These are phyloP conservation scores for Diuraphis noxia DNA, from an alignment of 1,140 invertebrate genomes.

Conservation along the genomic window DNA sequence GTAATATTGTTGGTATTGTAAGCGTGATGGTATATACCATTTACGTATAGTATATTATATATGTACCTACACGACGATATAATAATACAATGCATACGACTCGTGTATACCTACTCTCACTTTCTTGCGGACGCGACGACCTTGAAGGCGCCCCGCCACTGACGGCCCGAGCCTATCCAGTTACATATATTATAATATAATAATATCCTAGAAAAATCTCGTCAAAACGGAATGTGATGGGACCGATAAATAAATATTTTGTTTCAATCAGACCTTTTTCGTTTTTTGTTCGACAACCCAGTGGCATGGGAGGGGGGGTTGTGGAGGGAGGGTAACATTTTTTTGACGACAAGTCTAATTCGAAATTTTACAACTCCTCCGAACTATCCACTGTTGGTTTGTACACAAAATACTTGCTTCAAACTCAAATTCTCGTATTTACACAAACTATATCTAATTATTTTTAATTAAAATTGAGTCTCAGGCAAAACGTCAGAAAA, in stretches of 20 bases:
- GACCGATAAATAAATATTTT: not conserved
- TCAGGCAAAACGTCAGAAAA: no score
- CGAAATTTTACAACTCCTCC: not conserved
- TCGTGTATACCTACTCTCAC: not conserved
- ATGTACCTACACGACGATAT: not conserved
- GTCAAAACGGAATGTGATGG: not conserved
- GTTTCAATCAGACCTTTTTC: not conserved
- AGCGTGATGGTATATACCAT: not conserved
- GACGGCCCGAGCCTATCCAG: not conserved
- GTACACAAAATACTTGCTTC: no score
- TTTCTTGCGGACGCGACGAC: slow-evolving; percentile 27
- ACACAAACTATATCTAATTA: no score
- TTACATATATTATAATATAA: not conserved
- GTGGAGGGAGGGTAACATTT: no score
- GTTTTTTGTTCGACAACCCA: not conserved
- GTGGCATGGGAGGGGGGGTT: no score
- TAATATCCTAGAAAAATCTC: not conserved
- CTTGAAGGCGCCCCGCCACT: slow-evolving; percentile 5
- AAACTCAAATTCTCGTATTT: no score
- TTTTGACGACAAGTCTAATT: not conserved
- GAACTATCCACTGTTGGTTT: not conserved
- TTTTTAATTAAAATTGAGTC: no score
- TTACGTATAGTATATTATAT: not conserved
- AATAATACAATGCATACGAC: no score
- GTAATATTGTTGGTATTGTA: not conserved